Evolutionary conservation across 2,888 invertebrate genomes (phyloP), one percentile per base, ranked within the genome.

Genomic region (Miltochrista miniata): DNA sequence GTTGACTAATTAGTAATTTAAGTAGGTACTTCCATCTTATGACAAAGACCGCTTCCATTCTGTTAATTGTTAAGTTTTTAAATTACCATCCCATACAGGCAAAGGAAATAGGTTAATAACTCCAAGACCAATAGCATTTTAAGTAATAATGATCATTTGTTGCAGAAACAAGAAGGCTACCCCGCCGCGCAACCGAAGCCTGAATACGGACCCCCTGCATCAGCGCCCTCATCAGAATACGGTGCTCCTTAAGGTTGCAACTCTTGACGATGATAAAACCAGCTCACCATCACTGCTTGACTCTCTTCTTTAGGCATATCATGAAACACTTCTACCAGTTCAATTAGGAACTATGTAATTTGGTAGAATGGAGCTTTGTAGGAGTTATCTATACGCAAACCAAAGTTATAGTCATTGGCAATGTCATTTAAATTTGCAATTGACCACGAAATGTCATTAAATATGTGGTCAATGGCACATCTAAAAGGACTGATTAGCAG

Each of bases 131-230:
- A 24, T 24, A 7, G 3, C 12, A 13, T 8, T 35, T 0, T 24
- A 24, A n/a, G 24, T 7, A 30, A 30, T 36, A 7, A 11, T 45
- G 1, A n/a, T 45, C 14, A 14, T 30, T 2, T 7, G 0, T 87
- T 85, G 18, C 85, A 93, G 93, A 93, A 93, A 83, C 93, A 93
- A 85, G 93, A 93, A 81, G 93, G 93, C 29, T 93, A 93, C 75
- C 92, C 93, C 0, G 90, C 90, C 37, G 91, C 87, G n/a, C 81
- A 64, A 14, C 90, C 86, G 7, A 77, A 83, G 35, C 76, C 77
- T 15, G 80, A 90, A 61, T 92, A 92, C 64, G 92, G 92, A 39
- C 85, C 93, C 24, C 92, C 92, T 41, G 89, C 90, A 38, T 83
- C 88, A 29, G 87, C 85, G 40, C 91, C 91, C 8, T 93, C 93